Base-by-base conservation (phyloP, 2,797 vertebrate species). In the Petrocephalus sullivani region DNA sequence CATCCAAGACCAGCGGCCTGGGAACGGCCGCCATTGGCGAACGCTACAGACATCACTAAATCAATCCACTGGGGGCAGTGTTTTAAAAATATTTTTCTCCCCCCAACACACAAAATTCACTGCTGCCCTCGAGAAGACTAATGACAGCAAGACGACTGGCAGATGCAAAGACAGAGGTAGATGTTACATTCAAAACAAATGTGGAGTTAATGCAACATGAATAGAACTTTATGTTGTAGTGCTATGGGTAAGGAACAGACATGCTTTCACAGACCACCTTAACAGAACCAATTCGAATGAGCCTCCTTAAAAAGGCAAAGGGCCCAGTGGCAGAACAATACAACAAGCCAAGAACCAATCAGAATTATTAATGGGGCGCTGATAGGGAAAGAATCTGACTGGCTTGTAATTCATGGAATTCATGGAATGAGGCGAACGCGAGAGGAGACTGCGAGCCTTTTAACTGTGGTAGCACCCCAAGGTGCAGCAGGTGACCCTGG, bases 381-480 rank as follows among this genome's bases (percentile, higher is more conserved):
- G 56, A 85, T 21, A 56, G 53, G 83, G 83, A 58, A 85, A 33
- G 54, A 85, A 57, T 85, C 23, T 56, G 83, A 85, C 37, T 85
- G 83, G 83, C 54, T 58, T 6, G n/a, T 28, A 85, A 53, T 8
- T 54, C 9, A 16, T 78, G 71, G 54, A 85, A 85, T 46, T 28
- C 9, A 57, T n/a, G 71, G 54, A 85, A 85, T 78, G 37, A 46
- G 71, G 71, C 1, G 2, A 78, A 78, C 37, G 41, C 19, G 12
- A 14, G 71, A 33, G 71, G 28, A 19, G 33, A 75, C 14, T 19
- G 71, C 16, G 2, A 1, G 61, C 23, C 64, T 67, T 28, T 67
- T 14, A 67, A 71, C 64, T 33, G 49, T 33, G 64, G 64, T 23
- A 16, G 28, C 28, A 16, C 37, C 71, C 19, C 71, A n/a, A 46